Percentiles rank a stretch among this genome's conserved stretches.
phyloP scores from a whole-genome alignment of 1,140 invertebrate species.

The Zaprionus ornatus region DNA sequence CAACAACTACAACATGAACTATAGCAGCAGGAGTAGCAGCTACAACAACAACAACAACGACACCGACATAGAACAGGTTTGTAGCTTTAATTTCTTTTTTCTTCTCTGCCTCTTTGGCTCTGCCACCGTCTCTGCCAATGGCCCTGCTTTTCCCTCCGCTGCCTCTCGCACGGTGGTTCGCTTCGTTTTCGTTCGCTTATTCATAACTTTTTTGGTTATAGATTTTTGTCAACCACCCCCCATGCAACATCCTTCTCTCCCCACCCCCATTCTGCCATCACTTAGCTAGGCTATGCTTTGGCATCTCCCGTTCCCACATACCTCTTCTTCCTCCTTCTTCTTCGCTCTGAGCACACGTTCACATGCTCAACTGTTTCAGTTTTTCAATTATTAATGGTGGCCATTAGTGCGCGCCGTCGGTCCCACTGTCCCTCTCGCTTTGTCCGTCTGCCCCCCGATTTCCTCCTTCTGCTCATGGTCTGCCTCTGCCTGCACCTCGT shows the following conservation, averaged over 20 bases:
- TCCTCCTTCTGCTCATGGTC: conserved; percentile 10
- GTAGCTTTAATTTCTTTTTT: conserved; percentile 51
- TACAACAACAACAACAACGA: conserved; percentile 44
- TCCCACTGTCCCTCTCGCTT: conserved; percentile 5
- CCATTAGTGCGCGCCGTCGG: conserved; percentile 75
- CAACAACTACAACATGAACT: conserved; percentile 29
- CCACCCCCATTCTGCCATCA: background rate
- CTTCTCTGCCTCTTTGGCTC: conserved; percentile 3
- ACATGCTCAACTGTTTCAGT: conserved; percentile 81
- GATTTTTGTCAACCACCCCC: conserved; percentile 71
- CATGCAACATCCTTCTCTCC: conserved; percentile 1
- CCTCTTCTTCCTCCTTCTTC: conserved; percentile 22
- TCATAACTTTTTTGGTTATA: conserved; percentile 81
- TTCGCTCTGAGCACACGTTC: conserved; percentile 32
- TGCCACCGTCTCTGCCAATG: conserved; percentile 4
- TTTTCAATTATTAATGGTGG: conserved; percentile 83
- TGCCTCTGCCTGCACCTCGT: conserved; percentile 9
- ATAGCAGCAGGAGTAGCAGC: conserved; percentile 26
- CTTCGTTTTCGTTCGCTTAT: conserved; percentile 69
- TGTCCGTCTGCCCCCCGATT: background rate
- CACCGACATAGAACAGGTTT: conserved; percentile 77
- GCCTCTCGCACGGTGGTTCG: conserved; percentile 33
- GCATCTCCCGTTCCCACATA: conserved; percentile 24
- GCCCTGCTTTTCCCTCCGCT: conserved; percentile 1
- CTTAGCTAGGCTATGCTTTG: conserved; percentile 23